Evolutionary conservation across 2,797 vertebrate genomes (phyloP), one percentile per base, ranked within the genome.

Genomic region (Pseudopleuronectes americanus): DNA sequence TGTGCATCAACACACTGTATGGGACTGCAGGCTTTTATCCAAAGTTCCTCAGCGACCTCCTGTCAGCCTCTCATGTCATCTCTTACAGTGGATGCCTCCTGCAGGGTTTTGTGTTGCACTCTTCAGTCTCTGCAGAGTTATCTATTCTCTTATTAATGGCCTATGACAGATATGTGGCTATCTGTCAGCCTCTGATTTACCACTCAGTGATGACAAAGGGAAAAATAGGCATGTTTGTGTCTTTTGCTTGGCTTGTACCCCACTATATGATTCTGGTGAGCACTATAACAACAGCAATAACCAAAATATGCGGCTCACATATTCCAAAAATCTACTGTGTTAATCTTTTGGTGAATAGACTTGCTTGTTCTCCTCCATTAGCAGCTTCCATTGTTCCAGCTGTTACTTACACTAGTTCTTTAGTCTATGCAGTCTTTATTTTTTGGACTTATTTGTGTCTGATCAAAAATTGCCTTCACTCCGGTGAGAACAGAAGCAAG

Each of bases 121-220:
- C 73, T 0, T 47, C 64, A 1, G 2, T 6, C 4, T 1, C 2
- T 51, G 16, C 62, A 2, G 86, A 90, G 8, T 36, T 79, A 0
- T 80, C 86, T 3, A 0, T 87, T 0, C 48, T 88, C 0, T 43
- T 2, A 9, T 8, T 89, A 0, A 90, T 90, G 84, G 68, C 87
- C 2, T 89, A 74, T 56, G 85, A 90, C 69, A 76, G 87, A 67
- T 76, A 51, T 12, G 45, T 84, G 38, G 87, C 85, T 4, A 86
- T 89, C 21, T 89, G 87, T 21, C 76, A 47, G n/a, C 85, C 84
- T 21, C 66, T 89, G 6, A 22, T 36, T 5, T 89, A 87, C 31
- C 80, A 49, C 38, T 73, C 59, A 19, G 0, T 68, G 4, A 81
- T 81, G 79, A 73, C 57, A 0, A 83, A 2, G 33, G 54, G 64